phyloP scores from a whole-genome alignment of 2,113 vertebrate species.

The Microtus oregoni region DNA sequence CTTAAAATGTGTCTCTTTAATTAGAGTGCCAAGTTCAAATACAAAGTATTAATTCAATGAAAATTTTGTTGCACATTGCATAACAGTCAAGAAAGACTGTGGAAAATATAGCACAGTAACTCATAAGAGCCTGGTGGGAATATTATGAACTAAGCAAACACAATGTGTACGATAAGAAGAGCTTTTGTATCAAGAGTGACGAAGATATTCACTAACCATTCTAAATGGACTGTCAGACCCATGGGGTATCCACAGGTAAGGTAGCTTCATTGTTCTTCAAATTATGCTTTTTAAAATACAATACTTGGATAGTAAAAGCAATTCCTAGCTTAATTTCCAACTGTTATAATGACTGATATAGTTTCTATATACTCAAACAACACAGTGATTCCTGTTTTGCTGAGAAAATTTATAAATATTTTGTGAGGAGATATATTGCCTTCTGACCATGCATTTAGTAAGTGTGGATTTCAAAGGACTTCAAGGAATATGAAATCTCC shows the following conservation, averaged over 20 bases:
- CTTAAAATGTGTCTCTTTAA: neutral
- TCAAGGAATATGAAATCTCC: slow-evolving; percentile 50
- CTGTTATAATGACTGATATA: neutral
- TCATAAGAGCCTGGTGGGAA: neutral
- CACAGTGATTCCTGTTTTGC: neutral
- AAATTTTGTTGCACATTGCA: neutral
- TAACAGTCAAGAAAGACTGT: neutral
- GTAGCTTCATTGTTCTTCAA: neutral
- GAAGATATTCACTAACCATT: neutral
- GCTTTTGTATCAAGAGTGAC: neutral
- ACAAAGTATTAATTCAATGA: neutral
- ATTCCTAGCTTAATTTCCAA: neutral
- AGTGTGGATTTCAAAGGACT: neutral
- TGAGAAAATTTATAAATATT: neutral
- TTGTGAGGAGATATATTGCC: neutral
- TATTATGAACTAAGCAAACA: neutral
- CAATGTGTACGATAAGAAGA: neutral
- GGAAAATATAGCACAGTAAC: neutral
- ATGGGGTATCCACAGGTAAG: neutral
- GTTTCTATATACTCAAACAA: neutral
- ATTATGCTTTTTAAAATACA: neutral
- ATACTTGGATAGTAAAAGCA: neutral
- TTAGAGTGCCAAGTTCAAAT: neutral
- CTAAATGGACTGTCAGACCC: neutral
- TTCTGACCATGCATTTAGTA: neutral